Percentiles rank a stretch among this genome's conserved stretches.
Evolutionary conservation across 2,113 vertebrate genomes (phyloP).

Genomic region (Carassius carassius): DNA sequence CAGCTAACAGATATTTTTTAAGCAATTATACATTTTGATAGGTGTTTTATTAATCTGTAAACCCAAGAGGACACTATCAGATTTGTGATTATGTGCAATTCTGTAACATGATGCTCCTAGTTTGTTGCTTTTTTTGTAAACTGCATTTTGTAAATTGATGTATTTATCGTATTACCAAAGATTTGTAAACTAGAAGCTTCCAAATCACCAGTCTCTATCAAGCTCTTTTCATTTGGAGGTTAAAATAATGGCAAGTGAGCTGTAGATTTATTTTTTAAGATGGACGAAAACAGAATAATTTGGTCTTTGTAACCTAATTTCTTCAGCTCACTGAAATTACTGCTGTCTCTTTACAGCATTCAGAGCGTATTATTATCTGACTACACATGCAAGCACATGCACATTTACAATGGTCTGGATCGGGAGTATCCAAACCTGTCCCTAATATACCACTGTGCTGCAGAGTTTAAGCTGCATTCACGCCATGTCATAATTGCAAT

Average conservation of each 20-base stretch:
- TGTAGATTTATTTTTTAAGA: neutral
- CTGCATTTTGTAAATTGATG: neutral
- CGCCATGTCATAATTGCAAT: too few relatives aligned
- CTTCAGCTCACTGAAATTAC: neutral
- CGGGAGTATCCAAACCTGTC: too few relatives aligned
- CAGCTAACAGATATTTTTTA: too few relatives aligned
- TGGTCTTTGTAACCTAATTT: constrained; percentile 6
- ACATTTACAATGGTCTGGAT: neutral
- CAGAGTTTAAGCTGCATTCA: too few relatives aligned
- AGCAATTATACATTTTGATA: too few relatives aligned
- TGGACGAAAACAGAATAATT: neutral
- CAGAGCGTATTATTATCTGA: constrained; percentile 23
- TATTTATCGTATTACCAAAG: neutral
- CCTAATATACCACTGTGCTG: too few relatives aligned
- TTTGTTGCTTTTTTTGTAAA: neutral
- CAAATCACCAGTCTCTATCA: neutral
- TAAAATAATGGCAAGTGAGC: neutral
- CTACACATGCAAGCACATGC: neutral
- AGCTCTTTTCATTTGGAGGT: constrained; percentile 3
- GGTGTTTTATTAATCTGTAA: too few relatives aligned
- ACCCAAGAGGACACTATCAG: too few relatives aligned
- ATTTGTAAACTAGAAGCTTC: neutral
- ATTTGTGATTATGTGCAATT: neutral
- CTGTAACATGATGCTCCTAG: neutral
- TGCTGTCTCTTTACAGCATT: constrained; percentile 24